A percentile compares a stretch with the other conserved stretches of the same genome.
These are phyloP conservation scores for Bucco capensis DNA, from an alignment of 2,113 vertebrate species.

Conservation along the genomic window DNA sequence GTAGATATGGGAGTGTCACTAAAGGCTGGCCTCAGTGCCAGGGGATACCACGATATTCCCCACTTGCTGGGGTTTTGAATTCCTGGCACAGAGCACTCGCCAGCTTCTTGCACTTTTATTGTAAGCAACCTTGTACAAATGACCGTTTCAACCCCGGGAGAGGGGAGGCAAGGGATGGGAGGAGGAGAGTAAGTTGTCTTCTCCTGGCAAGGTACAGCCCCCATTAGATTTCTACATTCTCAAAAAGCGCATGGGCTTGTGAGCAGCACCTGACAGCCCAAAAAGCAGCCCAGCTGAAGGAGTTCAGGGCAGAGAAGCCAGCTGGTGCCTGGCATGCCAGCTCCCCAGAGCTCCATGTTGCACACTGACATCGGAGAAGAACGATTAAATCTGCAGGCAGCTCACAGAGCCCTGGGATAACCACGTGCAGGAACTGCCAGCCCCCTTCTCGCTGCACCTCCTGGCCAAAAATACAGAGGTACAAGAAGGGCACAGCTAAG, in stretches of 20 bases:
- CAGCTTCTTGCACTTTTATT: neutral
- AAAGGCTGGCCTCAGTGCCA: neutral
- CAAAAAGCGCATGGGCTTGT: rapidly evolving
- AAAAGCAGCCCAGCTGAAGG: rapidly evolving
- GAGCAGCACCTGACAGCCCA: rapidly evolving
- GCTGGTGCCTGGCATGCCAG: neutral
- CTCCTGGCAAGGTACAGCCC: neutral
- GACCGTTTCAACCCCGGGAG: neutral
- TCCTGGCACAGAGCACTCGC: neutral
- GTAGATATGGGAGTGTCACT: rapidly evolving
- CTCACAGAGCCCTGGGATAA: neutral
- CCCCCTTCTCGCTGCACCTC: rapidly evolving
- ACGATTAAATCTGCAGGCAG: neutral
- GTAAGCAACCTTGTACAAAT: rapidly evolving
- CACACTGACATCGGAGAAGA: neutral
- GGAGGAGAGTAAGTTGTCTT: neutral
- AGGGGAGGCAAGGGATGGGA: neutral
- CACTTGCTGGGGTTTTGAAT: neutral
- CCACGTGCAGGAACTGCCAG: neutral
- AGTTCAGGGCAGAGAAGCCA: neutral
- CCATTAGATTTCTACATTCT: neutral
- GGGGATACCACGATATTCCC: rapidly evolving
- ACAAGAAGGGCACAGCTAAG: rapidly evolving
- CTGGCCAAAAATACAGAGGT: neutral
- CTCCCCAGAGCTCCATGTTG: neutral